phyloP scores from a whole-genome alignment of 2,888 invertebrate species.

The Serrognathus titanus region DNA sequence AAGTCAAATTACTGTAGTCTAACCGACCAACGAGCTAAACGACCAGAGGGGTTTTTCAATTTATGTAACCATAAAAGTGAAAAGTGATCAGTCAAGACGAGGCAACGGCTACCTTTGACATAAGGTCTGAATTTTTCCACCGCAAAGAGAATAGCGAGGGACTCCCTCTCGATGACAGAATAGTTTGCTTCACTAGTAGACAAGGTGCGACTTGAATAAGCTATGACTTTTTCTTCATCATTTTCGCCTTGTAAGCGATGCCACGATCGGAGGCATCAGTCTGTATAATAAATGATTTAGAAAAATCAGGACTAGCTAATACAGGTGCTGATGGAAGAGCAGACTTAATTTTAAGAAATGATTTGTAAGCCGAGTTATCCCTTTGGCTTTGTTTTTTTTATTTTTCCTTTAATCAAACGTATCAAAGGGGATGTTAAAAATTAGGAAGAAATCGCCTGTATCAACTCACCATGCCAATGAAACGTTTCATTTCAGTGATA shows the following conservation, averaged over 20 bases:
- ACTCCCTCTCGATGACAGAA: too few relatives aligned
- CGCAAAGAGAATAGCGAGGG: constrained; percentile 26
- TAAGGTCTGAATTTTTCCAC: constrained; percentile 4
- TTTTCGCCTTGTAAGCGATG: too few relatives aligned
- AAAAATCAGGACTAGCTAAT: constrained; percentile 4
- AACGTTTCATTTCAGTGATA: not conserved
- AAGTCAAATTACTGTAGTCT: constrained; percentile 22
- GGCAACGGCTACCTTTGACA: not conserved
- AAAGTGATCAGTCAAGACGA: constrained; percentile 26
- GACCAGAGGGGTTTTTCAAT: constrained; percentile 28
- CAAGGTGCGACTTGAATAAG: too few relatives aligned
- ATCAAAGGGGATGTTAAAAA: not conserved
- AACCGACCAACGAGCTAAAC: constrained; percentile 28
- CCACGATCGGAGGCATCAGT: constrained; percentile 8
- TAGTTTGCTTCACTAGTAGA: too few relatives aligned
- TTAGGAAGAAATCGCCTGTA: not conserved
- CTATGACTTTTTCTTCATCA: too few relatives aligned
- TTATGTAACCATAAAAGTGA: constrained; percentile 28
- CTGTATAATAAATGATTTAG: not conserved
- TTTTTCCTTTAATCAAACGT: not conserved
- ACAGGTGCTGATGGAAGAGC: constrained; percentile 6
- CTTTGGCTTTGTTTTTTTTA: not conserved
- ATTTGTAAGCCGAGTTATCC: not conserved
- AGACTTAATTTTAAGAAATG: not conserved
- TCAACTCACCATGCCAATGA: not conserved